Evolutionary conservation across 35 echinoderm and acorn worm species (phyloP).

Genomic region (Apostichopus parvimensis): DNA sequence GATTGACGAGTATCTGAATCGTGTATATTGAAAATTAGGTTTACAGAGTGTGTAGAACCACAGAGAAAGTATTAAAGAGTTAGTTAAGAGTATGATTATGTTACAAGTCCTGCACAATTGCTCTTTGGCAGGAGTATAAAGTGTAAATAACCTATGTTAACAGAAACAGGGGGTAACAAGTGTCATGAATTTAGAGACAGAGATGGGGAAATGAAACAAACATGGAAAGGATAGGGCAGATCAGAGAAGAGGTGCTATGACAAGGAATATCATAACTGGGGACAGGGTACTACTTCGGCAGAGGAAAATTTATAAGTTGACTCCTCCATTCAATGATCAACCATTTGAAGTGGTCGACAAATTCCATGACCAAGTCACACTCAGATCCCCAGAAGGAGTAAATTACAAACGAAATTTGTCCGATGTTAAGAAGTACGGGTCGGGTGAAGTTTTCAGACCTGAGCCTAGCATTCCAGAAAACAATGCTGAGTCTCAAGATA

Average conservation of each 20-base stretch:
- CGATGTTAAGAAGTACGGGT: not conserved
- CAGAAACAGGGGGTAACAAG: conserved; percentile 2
- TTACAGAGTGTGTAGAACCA: conserved; percentile 12
- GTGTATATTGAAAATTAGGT: no score
- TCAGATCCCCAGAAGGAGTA: conserved; percentile 7
- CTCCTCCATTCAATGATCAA: not conserved
- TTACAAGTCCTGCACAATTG: conserved; percentile 48
- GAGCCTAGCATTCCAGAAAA: not conserved
- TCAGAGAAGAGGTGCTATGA: not conserved
- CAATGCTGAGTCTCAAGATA: not conserved
- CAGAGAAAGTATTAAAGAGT: not conserved
- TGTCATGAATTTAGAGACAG: conserved; percentile 2
- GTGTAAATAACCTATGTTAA: conserved; percentile 11
- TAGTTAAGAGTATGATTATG: no score
- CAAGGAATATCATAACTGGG: not conserved
- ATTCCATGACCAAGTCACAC: conserved; percentile 4
- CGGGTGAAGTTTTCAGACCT: not conserved
- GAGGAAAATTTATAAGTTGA: conserved; percentile 14
- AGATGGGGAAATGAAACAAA: conserved; percentile 32
- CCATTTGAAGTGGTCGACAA: conserved; percentile 15
- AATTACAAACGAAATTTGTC: conserved; percentile 14
- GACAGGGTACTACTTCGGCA: conserved; percentile 21
- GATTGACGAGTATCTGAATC: no score
- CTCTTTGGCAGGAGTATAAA: conserved; percentile 56
- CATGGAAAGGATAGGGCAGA: not conserved